Percentiles rank a stretch among this genome's conserved stretches.
phyloP scores from a whole-genome alignment of 92 coral and sea anemone species.

The Parazoanthus atlanticus region DNA sequence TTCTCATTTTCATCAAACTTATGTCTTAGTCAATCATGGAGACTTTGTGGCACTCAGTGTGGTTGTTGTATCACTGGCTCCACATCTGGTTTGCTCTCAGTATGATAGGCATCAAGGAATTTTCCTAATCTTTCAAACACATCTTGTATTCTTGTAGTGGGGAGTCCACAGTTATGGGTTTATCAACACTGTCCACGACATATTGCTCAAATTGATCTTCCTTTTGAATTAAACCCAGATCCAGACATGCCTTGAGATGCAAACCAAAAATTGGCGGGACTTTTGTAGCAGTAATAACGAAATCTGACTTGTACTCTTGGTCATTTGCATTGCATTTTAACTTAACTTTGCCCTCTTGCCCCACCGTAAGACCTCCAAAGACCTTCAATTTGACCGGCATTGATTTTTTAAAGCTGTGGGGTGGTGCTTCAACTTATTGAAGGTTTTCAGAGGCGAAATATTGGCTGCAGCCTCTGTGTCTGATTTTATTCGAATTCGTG shows the following conservation, averaged over 20 bases:
- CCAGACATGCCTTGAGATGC: slow-evolving; percentile 25
- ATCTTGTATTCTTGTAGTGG: slow-evolving; percentile 29
- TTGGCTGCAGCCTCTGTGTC: slow-evolving; percentile 39
- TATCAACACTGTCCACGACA: background rate
- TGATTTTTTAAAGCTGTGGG: slow-evolving; percentile 8
- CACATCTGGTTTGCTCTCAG: slow-evolving; percentile 10
- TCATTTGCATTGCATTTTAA: slow-evolving; percentile 1
- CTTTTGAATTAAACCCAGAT: slow-evolving; percentile 11
- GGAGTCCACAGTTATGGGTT: slow-evolving; percentile 30
- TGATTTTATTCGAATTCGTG: slow-evolving; percentile 1
- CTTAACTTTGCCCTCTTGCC: slow-evolving; percentile 14
- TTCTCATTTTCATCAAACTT: slow-evolving; percentile 27
- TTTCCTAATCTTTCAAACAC: slow-evolving; percentile 38
- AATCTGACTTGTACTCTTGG: slow-evolving; percentile 5
- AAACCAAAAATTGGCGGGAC: slow-evolving; percentile 38
- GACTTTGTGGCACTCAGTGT: slow-evolving; percentile 28
- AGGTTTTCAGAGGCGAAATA: slow-evolving; percentile 5
- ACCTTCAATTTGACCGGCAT: background rate
- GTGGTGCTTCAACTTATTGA: background rate
- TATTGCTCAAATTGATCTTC: background rate
- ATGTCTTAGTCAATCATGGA: slow-evolving; percentile 23
- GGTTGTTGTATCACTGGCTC: slow-evolving; percentile 39
- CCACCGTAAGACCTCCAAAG: slow-evolving; percentile 22
- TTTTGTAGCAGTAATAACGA: slow-evolving; percentile 19
- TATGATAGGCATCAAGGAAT: slow-evolving; percentile 19